These are phyloP conservation scores for Eledone cirrhosa DNA, from an alignment of 2,888 invertebrate species.

Conservation along the genomic window DNA sequence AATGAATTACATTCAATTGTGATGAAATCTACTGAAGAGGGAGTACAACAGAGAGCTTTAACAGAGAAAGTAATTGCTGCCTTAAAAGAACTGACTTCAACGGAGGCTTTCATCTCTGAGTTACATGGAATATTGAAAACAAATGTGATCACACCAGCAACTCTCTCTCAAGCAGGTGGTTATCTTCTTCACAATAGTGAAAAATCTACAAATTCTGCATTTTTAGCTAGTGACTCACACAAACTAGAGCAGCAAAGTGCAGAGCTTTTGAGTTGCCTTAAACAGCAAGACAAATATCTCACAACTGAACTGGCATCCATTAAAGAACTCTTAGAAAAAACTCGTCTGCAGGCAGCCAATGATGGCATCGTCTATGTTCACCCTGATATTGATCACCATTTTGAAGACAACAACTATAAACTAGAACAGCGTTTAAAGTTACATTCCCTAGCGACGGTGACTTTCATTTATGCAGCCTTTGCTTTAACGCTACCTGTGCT, in stretches of 20 bases:
- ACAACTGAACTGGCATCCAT: conserved; percentile 56
- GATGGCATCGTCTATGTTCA: conserved; percentile 59
- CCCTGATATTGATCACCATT: conserved; percentile 56
- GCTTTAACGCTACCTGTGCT: conserved; percentile 57
- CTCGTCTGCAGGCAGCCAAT: conserved; percentile 31
- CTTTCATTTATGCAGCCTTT: conserved; percentile 59
- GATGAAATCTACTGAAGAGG: conserved; percentile 57
- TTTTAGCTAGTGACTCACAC: background rate
- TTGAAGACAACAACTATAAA: conserved; percentile 59
- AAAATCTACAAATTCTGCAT: conserved; percentile 18
- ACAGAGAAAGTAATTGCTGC: conserved; percentile 41
- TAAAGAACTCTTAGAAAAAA: conserved; percentile 42
- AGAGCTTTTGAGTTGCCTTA: conserved; percentile 40
- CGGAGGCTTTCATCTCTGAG: conserved; percentile 14
- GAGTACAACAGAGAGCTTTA: conserved; percentile 41
- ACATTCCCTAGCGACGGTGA: conserved; percentile 59
- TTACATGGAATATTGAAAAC: background rate
- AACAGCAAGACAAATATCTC: conserved; percentile 50
- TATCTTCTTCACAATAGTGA: background rate
- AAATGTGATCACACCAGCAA: background rate
- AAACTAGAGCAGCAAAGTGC: conserved; percentile 40
- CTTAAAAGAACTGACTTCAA: conserved; percentile 35
- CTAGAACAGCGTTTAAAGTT: conserved; percentile 63
- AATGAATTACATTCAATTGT: conserved; percentile 74
- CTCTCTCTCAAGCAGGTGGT: background rate